phyloP scores from a whole-genome alignment of 2,888 invertebrate genomes.

The Ceraclea dissimilis region DNA sequence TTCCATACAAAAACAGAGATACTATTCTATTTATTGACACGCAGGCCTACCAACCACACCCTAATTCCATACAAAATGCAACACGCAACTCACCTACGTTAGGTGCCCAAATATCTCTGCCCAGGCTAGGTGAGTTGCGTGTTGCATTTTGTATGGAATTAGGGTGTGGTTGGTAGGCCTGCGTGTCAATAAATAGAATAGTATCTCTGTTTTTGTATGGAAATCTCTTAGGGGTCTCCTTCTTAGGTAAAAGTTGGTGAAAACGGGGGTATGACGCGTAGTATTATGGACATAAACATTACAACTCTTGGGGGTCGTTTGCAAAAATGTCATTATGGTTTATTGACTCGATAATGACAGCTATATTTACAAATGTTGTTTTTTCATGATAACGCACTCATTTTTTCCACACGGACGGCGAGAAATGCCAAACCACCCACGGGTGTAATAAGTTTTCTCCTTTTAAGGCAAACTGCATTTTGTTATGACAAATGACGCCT shows the following conservation, averaged over 20 bases:
- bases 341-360: slow-evolving; percentile 1
- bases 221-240: no score
- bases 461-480: background rate
- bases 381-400: background rate
- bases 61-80: no score
- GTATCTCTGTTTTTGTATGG: no score
- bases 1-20: no score
- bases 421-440: background rate
- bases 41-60: no score
- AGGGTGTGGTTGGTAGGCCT: no score
- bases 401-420: background rate
- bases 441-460: background rate
- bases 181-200: no score
- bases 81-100: no score
- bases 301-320: slow-evolving; percentile 1
- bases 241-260: background rate
- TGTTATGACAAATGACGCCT: background rate
- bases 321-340: slow-evolving; percentile 1
- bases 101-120: no score
- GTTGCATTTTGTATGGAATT: no score
- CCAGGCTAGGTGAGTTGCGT: no score
- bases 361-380: background rate
- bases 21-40: no score
- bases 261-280: background rate
- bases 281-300: background rate